Base-by-base conservation (phyloP, 2,797 vertebrate genomes). In the Microctenopoma lineatum region DNA sequence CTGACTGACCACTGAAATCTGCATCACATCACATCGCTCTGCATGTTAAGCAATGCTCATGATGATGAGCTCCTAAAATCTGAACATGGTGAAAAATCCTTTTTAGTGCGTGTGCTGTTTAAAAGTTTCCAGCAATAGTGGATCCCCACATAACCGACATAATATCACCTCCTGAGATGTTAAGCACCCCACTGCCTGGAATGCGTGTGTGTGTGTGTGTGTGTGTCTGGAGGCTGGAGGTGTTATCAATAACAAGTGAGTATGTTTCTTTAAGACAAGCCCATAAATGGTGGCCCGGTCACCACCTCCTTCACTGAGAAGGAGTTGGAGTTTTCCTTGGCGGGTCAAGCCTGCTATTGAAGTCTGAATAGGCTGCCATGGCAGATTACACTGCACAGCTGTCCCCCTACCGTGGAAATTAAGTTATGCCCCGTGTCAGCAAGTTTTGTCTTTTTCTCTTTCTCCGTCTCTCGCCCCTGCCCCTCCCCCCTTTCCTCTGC, bases 341-440 rank as follows among this genome's bases (percentile, higher is more conserved):
- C 93, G 95, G 97, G 97, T 99, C 96, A 97, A 92, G 94, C 95
- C 95, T 95, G 95, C 96, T 95, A 98, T 98, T 98, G 97, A 99
- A 96, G 96, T 97, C 94, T 96, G 95, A 97, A 97, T 96, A 95
- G 95, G 93, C 95, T 96, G 96, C 96, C 96, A 97, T 95, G 96
- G 96, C 96, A 96, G 96, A 98, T 98, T 97, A 97, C 96, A 96
- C 95, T 93, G 96, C 94, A 97, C 97, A 98, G 97, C 97, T 98
- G 97, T 98, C 97, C 96, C 96, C 87, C 95, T 94, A 98, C 97
- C 96, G 96, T 99, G 97, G 96, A 99, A 98, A 99, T 99, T 98
- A 98, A 98, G 97, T 98, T 98, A 98, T 98, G 96, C 96, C 96
- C 97, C 95, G 94, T 98, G 97, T 99, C 97, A 99, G 97, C 96